Base-by-base conservation (phyloP, 2,888 invertebrate genomes). In the Lasiommata megera region DNA sequence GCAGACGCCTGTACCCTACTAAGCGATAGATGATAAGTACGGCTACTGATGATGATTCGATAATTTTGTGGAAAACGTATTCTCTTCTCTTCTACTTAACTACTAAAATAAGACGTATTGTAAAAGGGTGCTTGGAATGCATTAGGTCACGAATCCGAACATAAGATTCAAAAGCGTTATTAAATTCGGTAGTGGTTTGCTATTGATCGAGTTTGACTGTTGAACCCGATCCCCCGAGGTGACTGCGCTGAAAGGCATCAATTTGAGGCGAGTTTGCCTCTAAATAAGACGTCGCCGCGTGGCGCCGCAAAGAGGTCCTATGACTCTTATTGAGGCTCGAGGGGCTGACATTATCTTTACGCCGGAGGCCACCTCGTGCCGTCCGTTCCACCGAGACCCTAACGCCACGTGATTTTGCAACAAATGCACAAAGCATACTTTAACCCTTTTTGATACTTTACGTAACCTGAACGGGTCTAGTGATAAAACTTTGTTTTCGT, bases 211-310 rank as follows among this genome's bases (percentile, higher is more conserved):
- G 29, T 46, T 31, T 23, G 41, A 48, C 41, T 34, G 43, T 51
- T 29, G 36, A 46, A 54, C 36, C 17, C 36, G 7, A 12, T n/a
- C 16, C 78, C 73, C 79, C 66, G 80, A 72, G 77, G 82, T 83
- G 83, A 87, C 85, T 87, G 84, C 78, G 80, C 74, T 85, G 88
- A 88, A 88, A 87, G 80, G 82, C 84, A 77, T 81, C 88, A 88
- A 88, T 89, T 89, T 88, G 74, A 79, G 72, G 70, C 74, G 77
- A 72, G 76, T 82, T 84, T 80, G 79, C 71, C 71, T 75, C 82
- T 88, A 86, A 89, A 88, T 89, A 88, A 89, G 89, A 89, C 86
- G 88, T 89, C 84, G 81, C 72, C 76, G 76, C 75, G 78, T 76
- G 71, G 80, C 77, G 79, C 77, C 79, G 82, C 85, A 84, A 87